Percentiles rank a stretch among this genome's conserved stretches.
These are phyloP conservation scores for Drosophila sulfurigaster DNA, from an alignment of 1,140 invertebrate genomes.

Conservation along the genomic window DNA sequence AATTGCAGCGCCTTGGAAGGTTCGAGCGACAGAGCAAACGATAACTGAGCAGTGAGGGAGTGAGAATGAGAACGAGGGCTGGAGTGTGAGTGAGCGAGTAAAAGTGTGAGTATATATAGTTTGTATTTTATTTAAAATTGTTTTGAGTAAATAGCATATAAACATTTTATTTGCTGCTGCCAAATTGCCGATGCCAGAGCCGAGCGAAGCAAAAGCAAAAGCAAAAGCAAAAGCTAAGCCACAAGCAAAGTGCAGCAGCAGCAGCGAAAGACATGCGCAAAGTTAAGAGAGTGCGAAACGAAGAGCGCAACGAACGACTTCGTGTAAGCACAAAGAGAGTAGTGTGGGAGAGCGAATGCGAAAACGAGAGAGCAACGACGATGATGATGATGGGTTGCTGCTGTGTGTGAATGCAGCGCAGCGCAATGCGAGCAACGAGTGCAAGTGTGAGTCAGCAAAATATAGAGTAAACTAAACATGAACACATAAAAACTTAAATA, in stretches of 20 bases:
- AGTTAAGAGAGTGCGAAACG: conserved; percentile 14
- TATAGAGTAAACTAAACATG: conserved; percentile 82
- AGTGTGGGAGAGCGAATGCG: conserved; percentile 8
- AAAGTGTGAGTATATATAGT: conserved; percentile 24
- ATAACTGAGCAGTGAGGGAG: conserved; percentile 32
- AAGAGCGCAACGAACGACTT: conserved; percentile 32
- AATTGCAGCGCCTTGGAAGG: conserved; percentile 76
- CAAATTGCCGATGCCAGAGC: conserved; percentile 50
- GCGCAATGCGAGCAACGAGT: conserved; percentile 11
- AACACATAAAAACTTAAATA: conserved; percentile 83
- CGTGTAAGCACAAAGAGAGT: background rate
- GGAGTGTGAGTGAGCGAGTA: too few species aligned
- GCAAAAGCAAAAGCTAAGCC: conserved; percentile 47
- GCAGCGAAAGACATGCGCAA: conserved; percentile 65
- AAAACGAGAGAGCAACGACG: conserved; percentile 33
- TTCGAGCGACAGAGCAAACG: conserved; percentile 17
- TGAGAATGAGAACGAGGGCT: background rate
- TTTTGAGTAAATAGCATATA: conserved; percentile 83
- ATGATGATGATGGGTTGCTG: conserved; percentile 16
- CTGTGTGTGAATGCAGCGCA: background rate
- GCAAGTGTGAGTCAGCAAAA: conserved; percentile 62
- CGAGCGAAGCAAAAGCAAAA: conserved; percentile 24
- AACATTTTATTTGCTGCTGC: conserved; percentile 83
- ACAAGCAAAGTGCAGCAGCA: conserved; percentile 57
- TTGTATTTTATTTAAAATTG: conserved; percentile 84